Percentiles rank a stretch among this genome's conserved stretches.
Evolutionary conservation across 2,888 invertebrate species (phyloP).

Genomic region (Morpho helenor): DNA sequence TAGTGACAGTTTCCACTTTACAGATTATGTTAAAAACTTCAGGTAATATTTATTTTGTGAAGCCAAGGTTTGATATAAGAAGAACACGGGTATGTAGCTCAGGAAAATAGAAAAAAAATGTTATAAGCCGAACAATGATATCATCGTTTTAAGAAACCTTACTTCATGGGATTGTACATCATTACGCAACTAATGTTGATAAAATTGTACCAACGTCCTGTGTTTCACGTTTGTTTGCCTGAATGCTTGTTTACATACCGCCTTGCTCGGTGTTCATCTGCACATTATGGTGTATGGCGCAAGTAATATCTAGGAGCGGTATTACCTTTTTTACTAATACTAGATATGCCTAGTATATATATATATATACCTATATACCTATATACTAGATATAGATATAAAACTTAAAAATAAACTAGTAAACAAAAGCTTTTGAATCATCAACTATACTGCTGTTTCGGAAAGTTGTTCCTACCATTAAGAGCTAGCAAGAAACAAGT

Average conservation of each 20-base stretch:
- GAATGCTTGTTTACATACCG: constrained; percentile 46
- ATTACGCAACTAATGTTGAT: constrained; percentile 18
- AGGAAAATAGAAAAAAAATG: not conserved
- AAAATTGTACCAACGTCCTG: constrained; percentile 16
- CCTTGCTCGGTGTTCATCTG: constrained; percentile 20
- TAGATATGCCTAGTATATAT: too few relatives aligned
- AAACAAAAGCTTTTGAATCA: too few relatives aligned
- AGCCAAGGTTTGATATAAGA: constrained; percentile 4
- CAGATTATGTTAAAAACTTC: not conserved
- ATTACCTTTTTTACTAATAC: too few relatives aligned
- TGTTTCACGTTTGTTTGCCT: constrained; percentile 41
- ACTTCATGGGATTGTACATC: constrained; percentile 8
- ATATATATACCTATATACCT: too few relatives aligned
- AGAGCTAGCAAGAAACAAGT: too few relatives aligned
- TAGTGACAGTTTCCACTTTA: too few relatives aligned
- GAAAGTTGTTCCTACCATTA: too few relatives aligned
- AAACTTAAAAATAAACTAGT: too few relatives aligned
- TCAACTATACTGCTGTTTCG: too few relatives aligned
- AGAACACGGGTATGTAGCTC: not conserved
- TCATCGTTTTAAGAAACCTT: constrained; percentile 13
- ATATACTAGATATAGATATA: too few relatives aligned
- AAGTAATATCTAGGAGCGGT: not conserved
- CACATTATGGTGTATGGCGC: constrained; percentile 2
- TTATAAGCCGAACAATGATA: not conserved
- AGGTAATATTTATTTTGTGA: constrained; percentile 1